These are phyloP conservation scores for Maconellicoccus hirsutus DNA, from an alignment of 1,140 invertebrate species.

Conservation along the genomic window DNA sequence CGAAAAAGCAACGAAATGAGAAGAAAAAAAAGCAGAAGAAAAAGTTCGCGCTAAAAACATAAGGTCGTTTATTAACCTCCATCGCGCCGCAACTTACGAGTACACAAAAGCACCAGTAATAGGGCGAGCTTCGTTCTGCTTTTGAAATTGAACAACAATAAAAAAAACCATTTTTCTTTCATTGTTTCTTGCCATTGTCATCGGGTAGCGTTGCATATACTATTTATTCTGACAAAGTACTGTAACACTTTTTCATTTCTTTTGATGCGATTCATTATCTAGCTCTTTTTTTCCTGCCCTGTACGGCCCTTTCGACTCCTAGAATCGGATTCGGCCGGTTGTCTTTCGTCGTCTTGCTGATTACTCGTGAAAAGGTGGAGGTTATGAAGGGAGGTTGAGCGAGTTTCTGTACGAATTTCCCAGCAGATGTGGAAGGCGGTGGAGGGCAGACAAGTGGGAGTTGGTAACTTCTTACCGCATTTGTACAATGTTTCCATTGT, in stretches of 20 bases:
- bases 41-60: constrained; percentile 10
- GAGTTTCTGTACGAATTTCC: too few relatives aligned
- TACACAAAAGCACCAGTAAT: neutral
- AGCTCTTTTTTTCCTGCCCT: neutral
- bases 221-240: constrained; percentile 17
- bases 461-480: too few relatives aligned
- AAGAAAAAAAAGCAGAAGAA: neutral
- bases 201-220: constrained; percentile 13
- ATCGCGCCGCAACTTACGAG: neutral
- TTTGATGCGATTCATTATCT: constrained; percentile 18
- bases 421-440: too few relatives aligned
- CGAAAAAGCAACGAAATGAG: too few relatives aligned
- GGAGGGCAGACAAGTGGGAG: too few relatives aligned
- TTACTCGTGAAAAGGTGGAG: too few relatives aligned
- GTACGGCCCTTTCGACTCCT: too few relatives aligned
- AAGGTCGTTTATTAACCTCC: constrained; percentile 15
- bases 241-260: constrained; percentile 18
- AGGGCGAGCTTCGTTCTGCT: neutral
- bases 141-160: constrained; percentile 18
- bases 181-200: constrained; percentile 16
- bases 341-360: too few relatives aligned
- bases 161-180: constrained; percentile 17
- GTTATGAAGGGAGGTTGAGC: too few relatives aligned
- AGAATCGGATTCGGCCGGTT: too few relatives aligned
- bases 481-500: too few relatives aligned